Evolutionary conservation across 2,888 invertebrate genomes (phyloP), one percentile per base, ranked within the genome.

Genomic region (Sinopyrophorus schimmeli): DNA sequence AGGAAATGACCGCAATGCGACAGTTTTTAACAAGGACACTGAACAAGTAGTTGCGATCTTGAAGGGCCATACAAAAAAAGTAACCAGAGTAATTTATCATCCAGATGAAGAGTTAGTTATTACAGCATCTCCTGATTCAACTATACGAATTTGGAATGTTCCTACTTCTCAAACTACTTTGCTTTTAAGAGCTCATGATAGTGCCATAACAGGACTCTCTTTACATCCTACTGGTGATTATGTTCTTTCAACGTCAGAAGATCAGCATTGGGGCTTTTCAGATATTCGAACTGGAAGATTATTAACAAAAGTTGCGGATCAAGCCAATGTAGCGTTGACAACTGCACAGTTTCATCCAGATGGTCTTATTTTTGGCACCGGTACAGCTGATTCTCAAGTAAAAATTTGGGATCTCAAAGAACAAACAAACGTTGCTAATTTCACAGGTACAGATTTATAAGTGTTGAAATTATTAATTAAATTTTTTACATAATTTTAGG

Each of bases 381-480:
- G 94, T 18, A 93, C 92, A 0, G 86, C 87, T 5, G 91, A 92
- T 76, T 91, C 96, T 0, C 88, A 94, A 71, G 95, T 99, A 5
- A 98, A 97, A 77, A 98, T 99, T 73, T 99, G 99, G 99, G 99
- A 99, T 79, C 79, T 99, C 67, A 98, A 98, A 71, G 96, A 97
- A 71, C 89, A 96, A 70, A 90, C 89, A 60, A 98, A 97, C 74
- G 98, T 98, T 1, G 98, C 98, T 31, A 96, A 96, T 76, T 99
- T 99, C 78, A 92, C 95, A 1, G 89, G 77, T 77, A 64, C 60
- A 47, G 31, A 11, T 41, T 27, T 30, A 37, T 16, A 24, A 20
- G 43, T 31, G n/a, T 31, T 31, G 3, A 27, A 20, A 32, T 1
- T 3, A 15, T 15, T 6, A 15, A 24, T 14, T 6, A 24, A 24